Percentiles rank a stretch among this genome's conserved stretches.
These are phyloP conservation scores for Otolemur garnettii DNA, from an alignment of 2,113 vertebrate genomes.

Conservation along the genomic window DNA sequence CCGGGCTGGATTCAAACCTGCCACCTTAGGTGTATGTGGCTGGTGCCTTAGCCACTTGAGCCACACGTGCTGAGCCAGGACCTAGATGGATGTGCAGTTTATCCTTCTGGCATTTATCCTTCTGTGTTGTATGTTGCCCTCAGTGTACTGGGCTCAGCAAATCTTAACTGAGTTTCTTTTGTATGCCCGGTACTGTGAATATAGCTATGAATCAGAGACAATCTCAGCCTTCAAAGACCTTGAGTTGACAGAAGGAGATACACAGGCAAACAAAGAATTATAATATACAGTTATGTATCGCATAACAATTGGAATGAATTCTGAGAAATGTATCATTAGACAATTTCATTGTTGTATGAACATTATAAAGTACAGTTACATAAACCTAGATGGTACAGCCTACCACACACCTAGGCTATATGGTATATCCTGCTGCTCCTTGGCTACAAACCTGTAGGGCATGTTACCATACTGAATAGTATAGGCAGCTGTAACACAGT, in stretches of 20 bases:
- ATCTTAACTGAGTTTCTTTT: constrained; percentile 32
- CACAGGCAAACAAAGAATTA: constrained; percentile 8
- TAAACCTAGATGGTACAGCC: background rate
- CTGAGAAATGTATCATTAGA: background rate
- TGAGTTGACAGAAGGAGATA: background rate
- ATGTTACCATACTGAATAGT: background rate
- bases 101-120: background rate
- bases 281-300: background rate
- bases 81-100: background rate
- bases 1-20: too few relatives aligned
- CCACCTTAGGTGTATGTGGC: too few relatives aligned
- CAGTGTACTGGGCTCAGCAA: background rate
- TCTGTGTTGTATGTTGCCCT: background rate
- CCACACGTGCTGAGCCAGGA: too few relatives aligned
- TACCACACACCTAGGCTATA: background rate
- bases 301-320: background rate
- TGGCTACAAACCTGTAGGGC: background rate
- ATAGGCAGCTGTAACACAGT: background rate
- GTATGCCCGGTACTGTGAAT: background rate
- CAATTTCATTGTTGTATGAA: background rate
- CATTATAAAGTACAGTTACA: background rate
- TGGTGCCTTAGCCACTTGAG: too few relatives aligned
- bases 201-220: background rate
- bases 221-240: background rate
- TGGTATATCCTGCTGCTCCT: background rate